Evolutionary conservation across 2,888 invertebrate species (phyloP).

Genomic region (Euzophera pinguis): DNA sequence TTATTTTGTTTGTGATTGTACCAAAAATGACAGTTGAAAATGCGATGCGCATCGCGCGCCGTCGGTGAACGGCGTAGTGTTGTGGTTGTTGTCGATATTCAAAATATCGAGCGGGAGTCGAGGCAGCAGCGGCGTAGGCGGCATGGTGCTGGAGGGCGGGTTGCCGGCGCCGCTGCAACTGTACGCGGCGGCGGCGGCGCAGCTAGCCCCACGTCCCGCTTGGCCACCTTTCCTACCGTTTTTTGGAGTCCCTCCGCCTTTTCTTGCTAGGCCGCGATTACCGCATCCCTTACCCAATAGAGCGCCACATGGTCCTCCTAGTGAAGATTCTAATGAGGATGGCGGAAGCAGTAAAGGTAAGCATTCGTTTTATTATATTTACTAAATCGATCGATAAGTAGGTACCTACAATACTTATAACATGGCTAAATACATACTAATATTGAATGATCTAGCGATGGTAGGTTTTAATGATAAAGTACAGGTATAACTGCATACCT

Average conservation of each 20-base stretch:
- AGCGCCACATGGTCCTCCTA: conserved; percentile 73
- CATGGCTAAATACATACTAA: too few species aligned
- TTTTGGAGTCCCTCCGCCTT: conserved; percentile 80
- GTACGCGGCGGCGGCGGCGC: conserved; percentile 85
- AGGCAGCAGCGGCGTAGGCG: conserved; percentile 40
- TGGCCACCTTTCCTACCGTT: conserved; percentile 82
- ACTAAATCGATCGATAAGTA: neutral
- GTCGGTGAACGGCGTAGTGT: conserved; percentile 42
- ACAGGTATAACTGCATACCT: too few species aligned
- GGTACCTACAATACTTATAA: too few species aligned
- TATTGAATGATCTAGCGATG: too few species aligned
- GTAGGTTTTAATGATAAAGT: too few species aligned
- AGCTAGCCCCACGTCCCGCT: conserved; percentile 74
- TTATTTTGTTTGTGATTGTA: conserved; percentile 16
- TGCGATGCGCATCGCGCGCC: conserved; percentile 31
- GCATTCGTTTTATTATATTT: conserved; percentile 11
- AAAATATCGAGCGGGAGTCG: conserved; percentile 56
- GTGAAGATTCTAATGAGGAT: conserved; percentile 78
- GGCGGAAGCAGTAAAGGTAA: conserved; percentile 74
- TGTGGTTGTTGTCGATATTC: conserved; percentile 43
- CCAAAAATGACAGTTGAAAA: conserved; percentile 44
- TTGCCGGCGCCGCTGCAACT: conserved; percentile 85
- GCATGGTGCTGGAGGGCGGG: conserved; percentile 84
- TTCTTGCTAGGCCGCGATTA: conserved; percentile 69
- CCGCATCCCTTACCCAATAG: conserved; percentile 62